Evolutionary conservation across 2,113 vertebrate species (phyloP), one percentile per base, ranked within the genome.

Genomic region (Pygathrix nemaeus): DNA sequence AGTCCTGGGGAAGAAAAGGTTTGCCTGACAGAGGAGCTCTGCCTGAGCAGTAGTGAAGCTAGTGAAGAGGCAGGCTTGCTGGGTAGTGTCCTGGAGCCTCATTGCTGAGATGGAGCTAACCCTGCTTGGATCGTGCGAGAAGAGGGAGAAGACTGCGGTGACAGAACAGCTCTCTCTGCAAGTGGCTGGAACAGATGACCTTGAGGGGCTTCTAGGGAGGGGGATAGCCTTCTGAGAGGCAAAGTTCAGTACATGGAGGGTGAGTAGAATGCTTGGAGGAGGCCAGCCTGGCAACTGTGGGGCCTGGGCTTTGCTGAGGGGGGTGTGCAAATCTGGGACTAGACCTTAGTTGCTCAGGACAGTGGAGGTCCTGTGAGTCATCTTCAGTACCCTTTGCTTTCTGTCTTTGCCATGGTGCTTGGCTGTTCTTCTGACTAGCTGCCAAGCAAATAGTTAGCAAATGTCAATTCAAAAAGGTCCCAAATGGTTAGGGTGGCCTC

Each of bases 81-180:
- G 52, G 13, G 55, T 9, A 16, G 21, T 2, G 8, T 72, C 78
- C 59, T 9, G 30, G 66, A 87, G 20, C 38, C 30, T 38, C 4
- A 3, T 64, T 38, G 73, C 27, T 48, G 20, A 70, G 52, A 85
- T 43, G 59, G 45, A 59, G 38, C 45, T 55, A 13, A 43, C 5
- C 0, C 6, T 6, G 11, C 23, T 18, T 52, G 73, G 38, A 73
- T 16, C 3, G 0, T 5, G 73, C 5, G 5, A 8, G 40, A 57
- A 32, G 20, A 1, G 30, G 6, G 73, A 45, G 18, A 27, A 32
- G 52, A 11, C 23, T 0, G 2, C 2, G 11, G 13, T 30, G 43
- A 17, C 23, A 40, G 57, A 35, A 32, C 9, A 48, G 57, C 27
- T 13, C 50, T 50, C 38, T 52, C 48, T 82, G 64, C 5, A 5